Percentiles rank a stretch among this genome's conserved stretches.
Evolutionary conservation across 1,140 invertebrate species (phyloP).

Genomic region (Lasioglossum albipes): DNA sequence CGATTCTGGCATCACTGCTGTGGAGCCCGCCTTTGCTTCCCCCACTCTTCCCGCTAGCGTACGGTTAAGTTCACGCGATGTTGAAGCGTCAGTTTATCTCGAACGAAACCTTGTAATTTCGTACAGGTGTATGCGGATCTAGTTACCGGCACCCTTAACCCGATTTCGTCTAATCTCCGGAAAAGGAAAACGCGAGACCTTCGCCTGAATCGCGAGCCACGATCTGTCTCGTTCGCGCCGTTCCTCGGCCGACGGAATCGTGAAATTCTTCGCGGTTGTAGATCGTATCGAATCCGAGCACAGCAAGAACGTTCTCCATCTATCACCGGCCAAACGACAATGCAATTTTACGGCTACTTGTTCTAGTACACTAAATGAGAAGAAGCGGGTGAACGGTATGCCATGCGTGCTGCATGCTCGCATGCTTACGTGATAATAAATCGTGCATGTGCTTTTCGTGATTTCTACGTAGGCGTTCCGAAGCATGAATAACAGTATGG

Average conservation of each 20-base stretch:
- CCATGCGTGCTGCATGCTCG: conserved; percentile 54
- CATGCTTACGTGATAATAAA: conserved; percentile 52
- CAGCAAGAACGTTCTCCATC: conserved; percentile 25
- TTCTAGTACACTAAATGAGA: conserved; percentile 46
- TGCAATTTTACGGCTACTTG: conserved; percentile 48
- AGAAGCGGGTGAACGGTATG: conserved; percentile 52
- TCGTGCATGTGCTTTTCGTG: conserved; percentile 47
- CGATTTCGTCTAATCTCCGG: too few relatives aligned
- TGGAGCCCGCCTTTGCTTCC: too few relatives aligned
- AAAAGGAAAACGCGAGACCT: too few relatives aligned
- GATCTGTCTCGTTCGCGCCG: not conserved
- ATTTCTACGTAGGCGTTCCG: conserved; percentile 33
- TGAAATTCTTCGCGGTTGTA: not conserved
- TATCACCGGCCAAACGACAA: conserved; percentile 46
- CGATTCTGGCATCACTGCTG: too few relatives aligned
- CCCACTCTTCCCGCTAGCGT: too few relatives aligned
- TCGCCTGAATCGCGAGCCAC: too few relatives aligned
- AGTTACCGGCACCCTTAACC: too few relatives aligned
- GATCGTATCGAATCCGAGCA: not conserved
- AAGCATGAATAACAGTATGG: conserved; percentile 16
- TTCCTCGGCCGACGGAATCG: too few relatives aligned
- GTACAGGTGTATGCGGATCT: too few relatives aligned
- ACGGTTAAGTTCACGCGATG: too few relatives aligned
- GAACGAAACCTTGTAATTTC: too few relatives aligned
- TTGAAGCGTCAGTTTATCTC: too few relatives aligned